Evolutionary conservation across 2,888 invertebrate species (phyloP).

Genomic region (Xestia sexstrigata): DNA sequence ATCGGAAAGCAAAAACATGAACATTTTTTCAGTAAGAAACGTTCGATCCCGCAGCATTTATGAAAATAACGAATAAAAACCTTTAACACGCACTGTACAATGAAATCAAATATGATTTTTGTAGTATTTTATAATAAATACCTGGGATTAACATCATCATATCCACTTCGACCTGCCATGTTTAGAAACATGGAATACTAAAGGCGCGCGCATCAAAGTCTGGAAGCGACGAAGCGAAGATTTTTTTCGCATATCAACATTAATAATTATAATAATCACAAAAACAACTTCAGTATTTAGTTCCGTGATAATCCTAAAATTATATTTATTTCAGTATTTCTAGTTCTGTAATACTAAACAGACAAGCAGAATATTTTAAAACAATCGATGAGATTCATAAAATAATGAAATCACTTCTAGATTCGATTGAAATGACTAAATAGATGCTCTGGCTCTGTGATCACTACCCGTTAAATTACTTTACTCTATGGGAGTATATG

Average conservation of each 20-base stretch:
- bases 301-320: not conserved
- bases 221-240: slow-evolving; percentile 67
- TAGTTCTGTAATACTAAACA: not conserved
- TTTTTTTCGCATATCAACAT: slow-evolving; percentile 62
- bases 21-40: slow-evolving; percentile 63
- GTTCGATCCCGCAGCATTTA: slow-evolving; percentile 47
- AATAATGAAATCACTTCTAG: slow-evolving; percentile 23
- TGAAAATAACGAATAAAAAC: slow-evolving; percentile 58
- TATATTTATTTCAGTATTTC: not conserved
- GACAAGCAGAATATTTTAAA: not conserved
- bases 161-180: slow-evolving; percentile 97
- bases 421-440: too few species aligned
- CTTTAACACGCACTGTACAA: slow-evolving; percentile 57
- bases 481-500: too few species aligned
- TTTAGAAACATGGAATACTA: slow-evolving; percentile 92
- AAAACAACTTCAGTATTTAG: not conserved
- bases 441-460: too few species aligned
- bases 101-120: slow-evolving; percentile 61
- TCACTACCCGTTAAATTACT: too few species aligned
- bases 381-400: not conserved
- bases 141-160: slow-evolving; percentile 95
- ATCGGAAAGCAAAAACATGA: slow-evolving; percentile 83
- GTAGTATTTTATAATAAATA: slow-evolving; percentile 84
- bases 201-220: slow-evolving; percentile 85
- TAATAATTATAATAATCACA: not conserved